Base-by-base conservation (phyloP, 1,140 invertebrate genomes). In the Sarcophaga bullata region DNA sequence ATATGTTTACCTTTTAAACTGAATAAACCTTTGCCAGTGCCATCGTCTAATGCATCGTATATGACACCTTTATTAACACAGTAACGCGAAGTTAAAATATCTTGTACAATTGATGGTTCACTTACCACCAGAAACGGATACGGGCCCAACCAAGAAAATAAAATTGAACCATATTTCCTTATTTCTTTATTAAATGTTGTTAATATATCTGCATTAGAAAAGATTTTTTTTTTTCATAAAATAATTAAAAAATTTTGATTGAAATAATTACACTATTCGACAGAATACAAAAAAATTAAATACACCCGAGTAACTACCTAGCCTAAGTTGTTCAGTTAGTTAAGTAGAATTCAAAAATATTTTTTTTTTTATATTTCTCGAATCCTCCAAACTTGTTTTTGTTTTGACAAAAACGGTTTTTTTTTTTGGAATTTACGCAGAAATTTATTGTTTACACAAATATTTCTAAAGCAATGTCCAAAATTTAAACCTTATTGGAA, bases 91-190 rank as follows among this genome's bases (percentile, higher is more conserved):
- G 86, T 89, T 2, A 89, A 83, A 82, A 89, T 87, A 10, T 89
- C 88, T 83, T 89, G 87, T 3, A 86, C 84, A 25, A 83, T 73
- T 62, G 88, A 86, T 0, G 88, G 88, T n/a, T 89, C 88, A 25
- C 80, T 84, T 10, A 85, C 84, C 52, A 89, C 85, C 11, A 89
- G 11, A 49, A 89, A 86, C 6, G 88, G 88, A 83, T 86, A 83
- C 0, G 88, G 87, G 9, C 88, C 88, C 46, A 89, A 84, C 88
- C 88, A 89, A 0, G 88, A 88, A 62, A 86, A 86, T 15, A 89
- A 84, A 0, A 84, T 80, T 0, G 83, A 68, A 5, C 86, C 88
- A 49, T 85, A 85, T 80, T 85, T 87, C 19, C 86, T 73, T 68
- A 85, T 72, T 75, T 87, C 84, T 11, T 73, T 48, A 6, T 84